Evolutionary conservation across 2,888 invertebrate species (phyloP).

Genomic region (Heliconius sara): DNA sequence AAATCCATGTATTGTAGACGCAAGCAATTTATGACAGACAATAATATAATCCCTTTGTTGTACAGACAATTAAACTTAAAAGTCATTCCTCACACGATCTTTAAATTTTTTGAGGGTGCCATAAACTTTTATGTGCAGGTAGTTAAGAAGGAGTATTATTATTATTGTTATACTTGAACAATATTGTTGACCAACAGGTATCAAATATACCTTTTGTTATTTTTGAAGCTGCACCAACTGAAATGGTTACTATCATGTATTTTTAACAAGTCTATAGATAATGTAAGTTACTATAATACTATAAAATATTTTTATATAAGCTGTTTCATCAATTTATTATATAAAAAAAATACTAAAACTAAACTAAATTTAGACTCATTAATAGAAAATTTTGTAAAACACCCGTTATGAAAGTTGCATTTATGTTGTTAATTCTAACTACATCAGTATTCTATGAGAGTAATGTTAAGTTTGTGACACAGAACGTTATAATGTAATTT

Average conservation of each 20-base stretch:
- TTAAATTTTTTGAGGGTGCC: slow-evolving; percentile 41
- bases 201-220: background rate
- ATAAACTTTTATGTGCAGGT: slow-evolving; percentile 46
- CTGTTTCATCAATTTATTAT: no score
- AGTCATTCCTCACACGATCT: slow-evolving; percentile 42
- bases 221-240: background rate
- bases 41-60: slow-evolving; percentile 39
- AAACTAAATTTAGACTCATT: no score
- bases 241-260: background rate
- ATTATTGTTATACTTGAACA: slow-evolving; percentile 15
- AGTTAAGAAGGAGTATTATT: slow-evolving; percentile 28
- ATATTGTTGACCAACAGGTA: slow-evolving; percentile 2
- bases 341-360: no score
- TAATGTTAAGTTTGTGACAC: background rate
- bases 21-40: slow-evolving; percentile 41
- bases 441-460: background rate
- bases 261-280: background rate
- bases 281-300: no score
- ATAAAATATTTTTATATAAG: no score
- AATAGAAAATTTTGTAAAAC: background rate
- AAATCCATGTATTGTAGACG: slow-evolving; percentile 36
- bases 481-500: background rate
- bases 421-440: background rate
- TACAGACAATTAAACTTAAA: slow-evolving; percentile 43
- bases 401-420: background rate